A percentile compares a stretch with the other conserved stretches of the same genome.
phyloP scores from a whole-genome alignment of 2,797 vertebrate species.

The Malurus leucopterus region DNA sequence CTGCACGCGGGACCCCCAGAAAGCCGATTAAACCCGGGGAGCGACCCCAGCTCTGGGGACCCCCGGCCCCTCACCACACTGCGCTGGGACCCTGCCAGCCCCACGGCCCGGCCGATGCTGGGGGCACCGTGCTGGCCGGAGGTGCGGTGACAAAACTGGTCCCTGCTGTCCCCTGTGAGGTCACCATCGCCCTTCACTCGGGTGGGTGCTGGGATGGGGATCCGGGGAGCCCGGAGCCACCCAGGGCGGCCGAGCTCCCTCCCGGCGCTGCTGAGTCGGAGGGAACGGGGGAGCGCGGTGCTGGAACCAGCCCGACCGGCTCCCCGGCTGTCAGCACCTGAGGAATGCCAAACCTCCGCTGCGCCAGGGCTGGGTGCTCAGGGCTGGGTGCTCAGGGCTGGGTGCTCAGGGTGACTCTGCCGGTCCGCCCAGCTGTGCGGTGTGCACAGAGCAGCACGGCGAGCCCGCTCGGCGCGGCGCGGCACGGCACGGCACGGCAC shows the following conservation, averaged over 20 bases:
- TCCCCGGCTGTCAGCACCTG: slow-evolving; percentile 64
- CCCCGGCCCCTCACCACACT: accelerated
- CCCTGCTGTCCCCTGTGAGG: background rate
- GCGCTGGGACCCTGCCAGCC: background rate
- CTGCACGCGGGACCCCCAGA: accelerated
- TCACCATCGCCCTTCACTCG: background rate
- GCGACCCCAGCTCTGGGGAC: background rate
- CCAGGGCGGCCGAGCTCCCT: background rate
- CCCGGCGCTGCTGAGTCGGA: slow-evolving; percentile 26
- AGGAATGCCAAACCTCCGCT: slow-evolving; percentile 67
- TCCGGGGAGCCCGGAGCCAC: background rate
- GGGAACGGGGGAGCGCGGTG: background rate
- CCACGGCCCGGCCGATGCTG: accelerated
- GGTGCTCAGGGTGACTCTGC: slow-evolving; percentile 59
- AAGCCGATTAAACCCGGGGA: accelerated
- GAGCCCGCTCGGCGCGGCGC: background rate
- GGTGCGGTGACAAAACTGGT: accelerated
- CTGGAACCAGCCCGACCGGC: slow-evolving; percentile 70
- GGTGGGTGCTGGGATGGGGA: background rate
- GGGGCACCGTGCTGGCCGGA: no score
- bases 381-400: slow-evolving; percentile 55
- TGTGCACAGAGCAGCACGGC: slow-evolving; percentile 18
- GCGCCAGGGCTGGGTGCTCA: slow-evolving; percentile 52
- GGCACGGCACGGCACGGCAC: background rate
- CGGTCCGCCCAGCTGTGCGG: slow-evolving; percentile 62